Base-by-base conservation (phyloP, 2,888 invertebrate species). In the Drosophila affinis region DNA sequence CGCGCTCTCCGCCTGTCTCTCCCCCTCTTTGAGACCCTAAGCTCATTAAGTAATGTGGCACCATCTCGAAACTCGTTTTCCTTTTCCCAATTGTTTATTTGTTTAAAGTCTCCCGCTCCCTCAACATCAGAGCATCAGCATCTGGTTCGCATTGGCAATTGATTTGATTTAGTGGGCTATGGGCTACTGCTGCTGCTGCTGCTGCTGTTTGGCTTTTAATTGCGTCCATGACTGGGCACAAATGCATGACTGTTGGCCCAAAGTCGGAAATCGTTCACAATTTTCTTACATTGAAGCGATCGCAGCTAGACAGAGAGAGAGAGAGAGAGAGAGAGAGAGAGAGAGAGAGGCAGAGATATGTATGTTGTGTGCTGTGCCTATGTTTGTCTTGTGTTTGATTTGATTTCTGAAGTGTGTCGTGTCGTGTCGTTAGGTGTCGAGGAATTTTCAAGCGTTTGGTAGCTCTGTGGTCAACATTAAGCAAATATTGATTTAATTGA, bases 141-240 rank as follows among this genome's bases (percentile, higher is more conserved):
- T 48, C 39, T 54, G 72, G 76, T 64, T 84, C 81, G 82, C 87
- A 87, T 84, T 83, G 82, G 87, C 87, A 87, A 85, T 83, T 81
- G 82, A 85, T 87, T 87, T 83, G 81, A 86, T 83, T 81, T 82
- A 70, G 75, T 83, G 29, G 29, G 76, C 71, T 87, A 62, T 72
- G 72, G 71, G 83, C 87, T 87, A 76, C 82, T 81, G 77, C 75
- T 44, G 67, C 64, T 51, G 57, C 55, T 44, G 63, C 75, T 72
- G 87, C 88, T 85, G 88, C 84, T 86, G 88, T 88, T 86, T 83
- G 88, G 53, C 73, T 88, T 88, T 88, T 86, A 86, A 88, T 86
- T 88, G 84, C 81, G 81, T 51, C 72, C 53, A 76, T 86, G 85
- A 86, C 79, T 61, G 3, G 24, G 76, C 81, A 72, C 72, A 55